These are phyloP conservation scores for Archips crataeganus DNA, from an alignment of 2,888 invertebrate genomes.

Conservation along the genomic window DNA sequence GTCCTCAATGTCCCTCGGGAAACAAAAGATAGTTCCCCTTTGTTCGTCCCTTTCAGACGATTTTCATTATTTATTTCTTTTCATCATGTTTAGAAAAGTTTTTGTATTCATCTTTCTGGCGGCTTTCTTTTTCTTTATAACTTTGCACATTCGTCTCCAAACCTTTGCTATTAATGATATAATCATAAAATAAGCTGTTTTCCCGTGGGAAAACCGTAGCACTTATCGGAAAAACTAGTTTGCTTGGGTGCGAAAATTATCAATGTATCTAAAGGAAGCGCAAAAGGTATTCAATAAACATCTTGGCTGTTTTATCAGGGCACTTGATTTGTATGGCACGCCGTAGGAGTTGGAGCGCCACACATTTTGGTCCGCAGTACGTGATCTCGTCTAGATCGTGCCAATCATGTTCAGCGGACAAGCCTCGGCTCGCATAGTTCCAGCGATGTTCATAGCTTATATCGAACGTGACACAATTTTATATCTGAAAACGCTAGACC, in stretches of 20 bases:
- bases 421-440: constrained; percentile 31
- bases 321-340: constrained; percentile 12
- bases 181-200: not conserved
- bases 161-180: not conserved
- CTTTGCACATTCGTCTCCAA: not conserved
- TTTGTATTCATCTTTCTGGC: constrained; percentile 11
- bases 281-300: constrained; percentile 37
- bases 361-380: constrained; percentile 26
- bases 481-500: constrained; percentile 34
- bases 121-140: constrained; percentile 6
- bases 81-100: constrained; percentile 25
- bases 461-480: constrained; percentile 43
- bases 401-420: constrained; percentile 39
- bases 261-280: constrained; percentile 23
- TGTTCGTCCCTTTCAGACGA: constrained; percentile 31
- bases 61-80: constrained; percentile 39
- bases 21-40: constrained; percentile 36
- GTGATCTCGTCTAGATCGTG: constrained; percentile 42
- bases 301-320: constrained; percentile 14
- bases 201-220: constrained; percentile 35
- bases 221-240: constrained; percentile 7
- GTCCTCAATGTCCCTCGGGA: constrained; percentile 32
- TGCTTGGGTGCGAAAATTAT: constrained; percentile 25
- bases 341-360: constrained; percentile 10
- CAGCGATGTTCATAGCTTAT: constrained; percentile 42